Percentiles rank a stretch among this genome's conserved stretches.
phyloP scores from a whole-genome alignment of 2,888 invertebrate genomes.

The Microplitis deprimator region DNA sequence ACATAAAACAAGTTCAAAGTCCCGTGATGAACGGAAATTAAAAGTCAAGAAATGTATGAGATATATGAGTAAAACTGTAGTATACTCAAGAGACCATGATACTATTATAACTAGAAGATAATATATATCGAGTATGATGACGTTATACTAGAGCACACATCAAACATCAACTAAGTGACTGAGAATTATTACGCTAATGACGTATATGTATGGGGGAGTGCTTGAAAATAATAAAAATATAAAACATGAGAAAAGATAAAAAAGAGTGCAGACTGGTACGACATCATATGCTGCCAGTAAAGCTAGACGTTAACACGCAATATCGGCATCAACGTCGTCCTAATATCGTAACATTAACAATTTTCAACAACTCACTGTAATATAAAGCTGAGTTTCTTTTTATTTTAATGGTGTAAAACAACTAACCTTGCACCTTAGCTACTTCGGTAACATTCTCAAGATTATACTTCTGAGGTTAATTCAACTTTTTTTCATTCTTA shows the following conservation, averaged over 20 bases:
- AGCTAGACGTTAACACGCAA: slow-evolving; percentile 58
- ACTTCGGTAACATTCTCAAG: neutral
- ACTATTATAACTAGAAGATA: neutral
- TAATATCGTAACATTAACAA: slow-evolving; percentile 54
- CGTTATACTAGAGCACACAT: slow-evolving; percentile 5
- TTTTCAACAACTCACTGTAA: slow-evolving; percentile 32
- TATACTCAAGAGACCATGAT: neutral
- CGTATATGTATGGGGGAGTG: slow-evolving; percentile 43
- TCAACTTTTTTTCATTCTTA: slow-evolving; percentile 9
- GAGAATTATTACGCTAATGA: slow-evolving; percentile 66
- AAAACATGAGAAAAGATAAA: slow-evolving; percentile 21
- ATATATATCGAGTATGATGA: slow-evolving; percentile 44
- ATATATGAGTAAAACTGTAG: neutral
- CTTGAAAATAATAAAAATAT: slow-evolving; percentile 42
- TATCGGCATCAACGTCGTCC: slow-evolving; percentile 57
- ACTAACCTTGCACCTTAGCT: slow-evolving; percentile 16
- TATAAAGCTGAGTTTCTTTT: slow-evolving; percentile 26
- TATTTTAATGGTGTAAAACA: slow-evolving; percentile 27
- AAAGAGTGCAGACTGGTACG: slow-evolving; percentile 65
- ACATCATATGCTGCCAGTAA: slow-evolving; percentile 48
- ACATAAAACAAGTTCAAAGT: neutral
- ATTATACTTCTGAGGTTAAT: neutral
- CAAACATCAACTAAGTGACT: slow-evolving; percentile 56
- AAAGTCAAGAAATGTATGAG: slow-evolving; percentile 29
- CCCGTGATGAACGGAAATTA: slow-evolving; percentile 43